Base-by-base conservation (phyloP, 2,113 vertebrate genomes). In the Misgurnus mizolepis region DNA sequence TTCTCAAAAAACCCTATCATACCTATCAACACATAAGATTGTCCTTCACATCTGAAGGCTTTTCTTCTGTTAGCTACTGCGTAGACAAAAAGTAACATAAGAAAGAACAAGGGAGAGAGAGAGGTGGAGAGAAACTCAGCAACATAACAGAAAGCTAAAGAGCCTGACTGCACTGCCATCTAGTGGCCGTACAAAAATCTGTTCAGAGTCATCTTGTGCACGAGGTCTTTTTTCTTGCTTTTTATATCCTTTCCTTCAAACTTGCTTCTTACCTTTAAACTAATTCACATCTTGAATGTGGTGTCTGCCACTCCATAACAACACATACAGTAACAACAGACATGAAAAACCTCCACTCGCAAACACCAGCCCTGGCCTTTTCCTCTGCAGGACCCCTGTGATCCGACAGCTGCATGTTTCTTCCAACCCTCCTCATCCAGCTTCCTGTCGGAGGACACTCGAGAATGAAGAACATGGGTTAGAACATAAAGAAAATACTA, bases 101-200 rank as follows among this genome's bases (percentile, higher is more conserved):
- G 22, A 41, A 40, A 67, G 69, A 79, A 27, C 61, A 39, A 67
- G 69, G 45, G 14, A 66, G 22, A 55, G n/a, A 64, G 45, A 60
- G 41, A 79, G 53, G 50, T 2, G 45, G 45, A 61, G 43, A 60
- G 8, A 39, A 14, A 43, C 43, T 34, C 5, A 17, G 8, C 17
- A 3, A n/a, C 4, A 11, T 66, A 47, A 7, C 12, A n/a, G 43
- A 50, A 53, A 76, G 55, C 70, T 58, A 8, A 72, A 84, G 68
- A 65, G 56, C 34, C 84, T 82, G 78, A 71, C 83, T 84, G 67
- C 65, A 86, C 67, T 87, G 86, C 83, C 87, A 88, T 86, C 87
- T 87, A 84, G 86, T 87, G 87, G 79, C 40, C 27, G 14, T 9
- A 12, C 4, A 49, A 1, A 66, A 67, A 39, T 75, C 49, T 43